Evolutionary conservation across 2,797 vertebrate genomes (phyloP).

Genomic region (Ptychobarbus kaznakovi): DNA sequence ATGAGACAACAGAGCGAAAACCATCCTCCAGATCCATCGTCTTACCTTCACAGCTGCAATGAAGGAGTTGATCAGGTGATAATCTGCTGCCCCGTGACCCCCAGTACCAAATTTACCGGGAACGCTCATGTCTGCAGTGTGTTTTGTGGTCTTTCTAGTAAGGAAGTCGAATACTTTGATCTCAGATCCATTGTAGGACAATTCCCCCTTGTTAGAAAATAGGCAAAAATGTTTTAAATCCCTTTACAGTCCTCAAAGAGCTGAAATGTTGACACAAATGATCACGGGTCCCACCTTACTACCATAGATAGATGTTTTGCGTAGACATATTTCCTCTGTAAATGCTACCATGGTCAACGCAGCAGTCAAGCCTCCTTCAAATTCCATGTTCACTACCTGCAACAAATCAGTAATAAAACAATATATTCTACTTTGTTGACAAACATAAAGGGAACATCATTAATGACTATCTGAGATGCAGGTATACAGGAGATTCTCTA

Average conservation of each 20-base stretch:
- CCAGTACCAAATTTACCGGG: conserved; percentile 57
- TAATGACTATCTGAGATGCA: neutral
- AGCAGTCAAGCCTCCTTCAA: conserved; percentile 85
- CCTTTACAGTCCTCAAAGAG: neutral
- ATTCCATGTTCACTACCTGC: conserved; percentile 88
- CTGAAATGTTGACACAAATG: neutral
- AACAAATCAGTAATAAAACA: neutral
- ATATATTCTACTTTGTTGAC: neutral
- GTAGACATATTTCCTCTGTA: conserved; percentile 75
- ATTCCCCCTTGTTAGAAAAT: conserved; percentile 74
- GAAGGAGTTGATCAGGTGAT: conserved; percentile 80
- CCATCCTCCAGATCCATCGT: too few species aligned
- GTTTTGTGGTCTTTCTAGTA: conserved; percentile 67
- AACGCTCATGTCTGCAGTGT: conserved; percentile 51
- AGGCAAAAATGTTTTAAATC: neutral
- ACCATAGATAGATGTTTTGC: conserved; percentile 81
- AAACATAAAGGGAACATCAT: neutral
- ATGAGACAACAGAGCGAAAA: neutral
- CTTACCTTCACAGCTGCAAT: conserved; percentile 83
- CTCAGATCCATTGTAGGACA: conserved; percentile 70
- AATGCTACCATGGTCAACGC: conserved; percentile 87
- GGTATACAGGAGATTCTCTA: conserved; percentile 2
- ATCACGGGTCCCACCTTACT: conserved; percentile 75
- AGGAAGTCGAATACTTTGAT: conserved; percentile 82
- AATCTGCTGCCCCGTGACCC: conserved; percentile 81